Percentiles rank a stretch among this genome's conserved stretches.
Conservation (phyloP, 2,888 invertebrate species). For the Rhabditophanes sp. region DNA sequence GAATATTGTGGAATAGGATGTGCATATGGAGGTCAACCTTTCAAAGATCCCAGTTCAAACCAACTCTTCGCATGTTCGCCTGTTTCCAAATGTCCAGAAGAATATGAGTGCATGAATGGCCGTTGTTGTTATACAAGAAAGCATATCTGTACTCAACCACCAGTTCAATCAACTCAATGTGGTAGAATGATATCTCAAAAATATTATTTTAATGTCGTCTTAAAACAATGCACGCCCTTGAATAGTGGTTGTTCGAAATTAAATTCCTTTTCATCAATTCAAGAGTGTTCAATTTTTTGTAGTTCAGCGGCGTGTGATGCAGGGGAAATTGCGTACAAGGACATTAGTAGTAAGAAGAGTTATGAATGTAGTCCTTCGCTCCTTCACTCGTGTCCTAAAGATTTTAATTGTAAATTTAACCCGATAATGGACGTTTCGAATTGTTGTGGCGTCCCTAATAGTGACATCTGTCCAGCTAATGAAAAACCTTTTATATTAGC, state of each 20-base stretch:
- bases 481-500: slow-evolving; percentile 22
- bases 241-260: too few species aligned
- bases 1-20: slow-evolving; percentile 37
- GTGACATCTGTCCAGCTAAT: slow-evolving; percentile 25
- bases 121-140: slow-evolving; percentile 36
- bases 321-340: slow-evolving; percentile 34
- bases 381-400: slow-evolving; percentile 29
- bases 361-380: slow-evolving; percentile 11
- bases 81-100: slow-evolving; percentile 18
- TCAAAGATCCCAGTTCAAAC: slow-evolving; percentile 25
- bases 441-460: slow-evolving; percentile 29
- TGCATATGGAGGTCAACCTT: slow-evolving; percentile 36
- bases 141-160: slow-evolving; percentile 35
- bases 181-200: slow-evolving; percentile 1
- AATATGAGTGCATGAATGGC: slow-evolving; percentile 30
- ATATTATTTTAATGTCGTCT: too few species aligned
- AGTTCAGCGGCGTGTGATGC: slow-evolving; percentile 33
- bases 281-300: too few species aligned
- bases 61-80: slow-evolving; percentile 15
- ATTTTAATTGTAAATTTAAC: slow-evolving; percentile 32
- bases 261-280: too few species aligned
- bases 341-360: slow-evolving; percentile 24
- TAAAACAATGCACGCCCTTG: too few species aligned
- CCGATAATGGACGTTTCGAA: slow-evolving; percentile 24
- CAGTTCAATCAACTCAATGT: slow-evolving; percentile 34